Percentiles rank a stretch among this genome's conserved stretches.
Conservation (phyloP, 2,113 vertebrate species). For the Colistium nudipinnis region DNA sequence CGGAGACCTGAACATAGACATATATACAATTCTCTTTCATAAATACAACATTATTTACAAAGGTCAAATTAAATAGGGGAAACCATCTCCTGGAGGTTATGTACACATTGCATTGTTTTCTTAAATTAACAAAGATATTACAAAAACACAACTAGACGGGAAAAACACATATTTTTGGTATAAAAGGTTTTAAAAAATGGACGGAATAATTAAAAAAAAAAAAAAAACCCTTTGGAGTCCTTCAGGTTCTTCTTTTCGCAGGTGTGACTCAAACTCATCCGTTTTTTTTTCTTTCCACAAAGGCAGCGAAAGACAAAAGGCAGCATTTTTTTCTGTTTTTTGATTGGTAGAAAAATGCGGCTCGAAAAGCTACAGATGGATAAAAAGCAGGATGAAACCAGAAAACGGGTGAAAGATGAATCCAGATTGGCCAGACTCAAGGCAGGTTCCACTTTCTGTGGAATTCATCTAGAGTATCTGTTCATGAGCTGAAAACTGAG, state of each 20-base stretch:
- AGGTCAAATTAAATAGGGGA: constrained; percentile 77
- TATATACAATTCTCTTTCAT: constrained; percentile 83
- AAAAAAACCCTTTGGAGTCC: constrained; percentile 38
- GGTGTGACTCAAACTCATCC: not conserved
- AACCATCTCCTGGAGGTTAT: constrained; percentile 63
- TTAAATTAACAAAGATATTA: constrained; percentile 78
- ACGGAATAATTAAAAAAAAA: not conserved
- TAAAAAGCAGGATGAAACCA: not conserved
- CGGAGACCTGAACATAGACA: constrained; percentile 69
- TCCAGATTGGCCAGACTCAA: constrained; percentile 1
- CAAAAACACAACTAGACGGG: constrained; percentile 47
- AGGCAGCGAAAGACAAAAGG: constrained; percentile 17
- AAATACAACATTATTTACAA: constrained; percentile 83
- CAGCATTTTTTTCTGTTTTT: constrained; percentile 3
- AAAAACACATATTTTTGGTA: constrained; percentile 76
- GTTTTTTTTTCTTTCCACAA: not conserved
- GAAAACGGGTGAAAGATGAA: not conserved
- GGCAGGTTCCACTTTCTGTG: not conserved
- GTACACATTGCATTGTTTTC: constrained; percentile 80
- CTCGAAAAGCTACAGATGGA: not conserved
- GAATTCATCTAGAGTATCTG: not conserved
- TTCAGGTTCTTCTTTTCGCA: too few species aligned
- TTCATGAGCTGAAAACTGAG: not conserved
- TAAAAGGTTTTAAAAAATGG: constrained; percentile 53
- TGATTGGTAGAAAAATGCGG: constrained; percentile 16